A percentile compares a stretch with the other conserved stretches of the same genome.
Evolutionary conservation across 2,113 vertebrate species (phyloP).

Genomic region (Menura novaehollandiae): DNA sequence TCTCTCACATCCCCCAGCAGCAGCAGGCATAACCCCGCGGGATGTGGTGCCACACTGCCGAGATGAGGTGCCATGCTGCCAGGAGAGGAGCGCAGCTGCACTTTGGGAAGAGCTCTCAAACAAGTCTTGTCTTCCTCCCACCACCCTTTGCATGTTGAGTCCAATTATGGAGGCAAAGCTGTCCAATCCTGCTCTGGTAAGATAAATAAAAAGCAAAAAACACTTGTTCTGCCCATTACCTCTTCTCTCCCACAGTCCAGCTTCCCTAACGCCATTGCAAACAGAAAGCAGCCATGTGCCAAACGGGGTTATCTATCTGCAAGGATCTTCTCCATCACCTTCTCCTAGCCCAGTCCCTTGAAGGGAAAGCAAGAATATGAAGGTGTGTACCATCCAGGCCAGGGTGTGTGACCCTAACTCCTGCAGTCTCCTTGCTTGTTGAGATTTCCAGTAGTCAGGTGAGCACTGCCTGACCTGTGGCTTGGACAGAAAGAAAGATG

Average conservation of each 20-base stretch:
- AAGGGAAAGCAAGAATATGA: not conserved
- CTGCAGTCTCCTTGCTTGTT: not conserved
- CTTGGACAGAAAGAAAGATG: not conserved
- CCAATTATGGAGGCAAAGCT: not conserved
- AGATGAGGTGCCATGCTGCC: not conserved
- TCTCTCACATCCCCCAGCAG: not conserved
- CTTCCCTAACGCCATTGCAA: not conserved
- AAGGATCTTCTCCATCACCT: not conserved
- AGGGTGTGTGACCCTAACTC: not conserved
- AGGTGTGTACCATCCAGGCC: not conserved
- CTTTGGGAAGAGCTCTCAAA: slow-evolving; percentile 11
- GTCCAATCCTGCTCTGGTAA: not conserved
- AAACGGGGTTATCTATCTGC: rapidly evolving
- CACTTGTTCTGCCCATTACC: not conserved
- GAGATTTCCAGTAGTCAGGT: not conserved
- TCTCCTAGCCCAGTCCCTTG: not conserved
- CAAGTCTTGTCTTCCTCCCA: not conserved
- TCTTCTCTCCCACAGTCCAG: not conserved
- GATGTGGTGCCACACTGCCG: not conserved
- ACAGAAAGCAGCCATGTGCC: not conserved
- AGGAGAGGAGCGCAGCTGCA: not conserved
- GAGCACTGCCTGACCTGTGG: not conserved
- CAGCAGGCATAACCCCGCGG: not conserved
- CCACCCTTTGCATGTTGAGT: not conserved
- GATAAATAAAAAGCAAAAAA: not conserved